A percentile compares a stretch with the other conserved stretches of the same genome.
phyloP scores from a whole-genome alignment of 2,797 vertebrate genomes.

The Gymnocypris eckloni region DNA sequence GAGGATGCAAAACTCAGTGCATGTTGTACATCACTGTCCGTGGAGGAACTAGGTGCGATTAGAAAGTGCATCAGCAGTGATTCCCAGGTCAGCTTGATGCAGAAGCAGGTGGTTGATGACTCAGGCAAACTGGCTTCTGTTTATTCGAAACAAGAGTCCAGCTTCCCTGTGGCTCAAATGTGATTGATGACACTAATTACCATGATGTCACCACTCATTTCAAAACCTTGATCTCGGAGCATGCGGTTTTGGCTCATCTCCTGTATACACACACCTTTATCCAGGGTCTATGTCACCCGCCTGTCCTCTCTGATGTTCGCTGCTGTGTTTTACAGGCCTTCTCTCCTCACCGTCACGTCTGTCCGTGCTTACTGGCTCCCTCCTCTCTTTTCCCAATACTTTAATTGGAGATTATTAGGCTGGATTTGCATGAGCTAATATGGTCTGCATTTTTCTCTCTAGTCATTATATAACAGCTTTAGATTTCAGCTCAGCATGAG shows the following conservation, averaged over 20 bases:
- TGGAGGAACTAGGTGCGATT: conserved; percentile 22
- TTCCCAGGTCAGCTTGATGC: conserved; percentile 41
- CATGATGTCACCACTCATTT: conserved; percentile 51
- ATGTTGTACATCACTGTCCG: conserved; percentile 31
- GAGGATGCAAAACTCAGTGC: conserved; percentile 38
- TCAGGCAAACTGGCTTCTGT: conserved; percentile 54
- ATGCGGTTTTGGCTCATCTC: conserved; percentile 45
- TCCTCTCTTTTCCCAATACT: conserved; percentile 12
- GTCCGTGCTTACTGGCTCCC: background rate
- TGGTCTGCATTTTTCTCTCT: conserved; percentile 21
- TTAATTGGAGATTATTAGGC: conserved; percentile 53
- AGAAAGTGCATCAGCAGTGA: conserved; percentile 37
- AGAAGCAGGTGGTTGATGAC: conserved; percentile 63
- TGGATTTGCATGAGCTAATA: conserved; percentile 51
- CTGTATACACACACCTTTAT: conserved; percentile 54
- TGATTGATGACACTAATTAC: conserved; percentile 69
- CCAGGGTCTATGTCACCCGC: conserved; percentile 29
- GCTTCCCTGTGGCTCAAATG: conserved; percentile 35
- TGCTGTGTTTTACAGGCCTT: background rate
- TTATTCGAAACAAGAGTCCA: conserved; percentile 40
- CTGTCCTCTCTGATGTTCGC: background rate
- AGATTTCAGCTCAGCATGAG: conserved; percentile 26
- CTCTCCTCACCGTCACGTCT: background rate
- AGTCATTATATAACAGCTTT: conserved; percentile 25
- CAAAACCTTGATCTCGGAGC: conserved; percentile 49